Conservation (phyloP, 2,113 vertebrate species). For the Mohoua ochrocephala region DNA sequence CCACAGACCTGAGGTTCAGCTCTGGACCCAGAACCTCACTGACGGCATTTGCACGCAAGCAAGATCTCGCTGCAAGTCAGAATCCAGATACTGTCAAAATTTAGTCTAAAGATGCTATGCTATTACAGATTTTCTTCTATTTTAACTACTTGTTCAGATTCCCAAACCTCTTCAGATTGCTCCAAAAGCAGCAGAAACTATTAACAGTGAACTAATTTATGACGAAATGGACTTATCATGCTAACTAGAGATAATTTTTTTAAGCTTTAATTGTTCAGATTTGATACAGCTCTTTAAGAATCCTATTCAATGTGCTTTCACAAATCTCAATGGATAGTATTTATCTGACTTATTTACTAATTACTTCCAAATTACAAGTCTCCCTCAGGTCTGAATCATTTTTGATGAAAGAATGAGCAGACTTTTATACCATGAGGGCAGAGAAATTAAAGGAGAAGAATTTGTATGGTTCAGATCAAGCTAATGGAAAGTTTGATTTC, state of each 20-base stretch:
- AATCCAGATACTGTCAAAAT: background rate
- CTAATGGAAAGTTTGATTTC: background rate
- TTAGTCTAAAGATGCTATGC: background rate
- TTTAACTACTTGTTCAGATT: background rate
- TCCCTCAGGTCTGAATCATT: slow-evolving; percentile 43
- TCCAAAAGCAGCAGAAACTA: background rate
- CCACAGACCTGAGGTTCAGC: background rate
- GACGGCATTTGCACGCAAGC: background rate
- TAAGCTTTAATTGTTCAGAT: slow-evolving; percentile 51
- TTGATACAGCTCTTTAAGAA: slow-evolving; percentile 38
- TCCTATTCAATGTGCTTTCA: background rate
- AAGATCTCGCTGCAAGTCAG: background rate
- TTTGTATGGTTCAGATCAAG: background rate
- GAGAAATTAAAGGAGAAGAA: background rate
- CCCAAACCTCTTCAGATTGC: background rate
- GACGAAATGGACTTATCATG: slow-evolving; percentile 16
- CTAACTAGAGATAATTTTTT: slow-evolving; percentile 12
- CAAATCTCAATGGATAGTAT: slow-evolving; percentile 38
- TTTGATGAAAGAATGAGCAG: slow-evolving; percentile 19
- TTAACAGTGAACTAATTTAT: background rate
- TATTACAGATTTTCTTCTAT: background rate
- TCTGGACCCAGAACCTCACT: background rate
- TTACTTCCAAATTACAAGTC: slow-evolving; percentile 38
- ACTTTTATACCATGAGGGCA: background rate
- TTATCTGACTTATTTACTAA: slow-evolving; percentile 61